Evolutionary conservation across 2,797 vertebrate species (phyloP), one percentile per base, ranked within the genome.

Genomic region (Artibeus jamaicensis): DNA sequence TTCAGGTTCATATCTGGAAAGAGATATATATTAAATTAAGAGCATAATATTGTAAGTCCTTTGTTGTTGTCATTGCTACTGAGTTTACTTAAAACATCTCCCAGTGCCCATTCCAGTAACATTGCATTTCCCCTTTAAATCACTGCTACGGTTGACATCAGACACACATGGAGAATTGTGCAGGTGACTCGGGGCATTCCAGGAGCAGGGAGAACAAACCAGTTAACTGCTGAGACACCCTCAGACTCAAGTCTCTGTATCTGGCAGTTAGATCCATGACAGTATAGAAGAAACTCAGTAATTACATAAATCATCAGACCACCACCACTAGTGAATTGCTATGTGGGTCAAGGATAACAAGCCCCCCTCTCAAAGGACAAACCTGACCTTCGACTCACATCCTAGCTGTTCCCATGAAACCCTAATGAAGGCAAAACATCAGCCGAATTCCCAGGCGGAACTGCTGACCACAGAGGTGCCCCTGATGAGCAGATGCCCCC

Each of bases 1-100:
- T 89, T 98, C 98, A 50, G 98, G 92, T 89, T 98, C 98, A 0
- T 98, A 98, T n/a, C 98, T 99, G 71, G 78, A 88, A 86, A 74
- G 26, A 97, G 53, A 86, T 4, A 86, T 6, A 86, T 79, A 71
- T 67, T 7, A 86, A 81, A 71, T 67, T 7, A 89, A 85, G 86
- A 94, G 39, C 65, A 74, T 26, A 92, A 59, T 0, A 5, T 84
- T 86, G 55, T 0, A 48, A 70, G 8, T 24, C 5, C 32, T 71
- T 93, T 34, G 34, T 5, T 83, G 44, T 11, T 18, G 5, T 32
- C 46, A 6, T 1, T 9, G 37, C 48, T 34, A 67, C 37, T 16
- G 91, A 93, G n/a, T 65, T 62, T 37, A 14, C 48, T 5, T 34
- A 24, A 85, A 50, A 57, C 59, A 42, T 4, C 37, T 44, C 9